A percentile compares a stretch with the other conserved stretches of the same genome.
Conservation (phyloP, 2,888 invertebrate genomes). For the Scaptomyza flava region DNA sequence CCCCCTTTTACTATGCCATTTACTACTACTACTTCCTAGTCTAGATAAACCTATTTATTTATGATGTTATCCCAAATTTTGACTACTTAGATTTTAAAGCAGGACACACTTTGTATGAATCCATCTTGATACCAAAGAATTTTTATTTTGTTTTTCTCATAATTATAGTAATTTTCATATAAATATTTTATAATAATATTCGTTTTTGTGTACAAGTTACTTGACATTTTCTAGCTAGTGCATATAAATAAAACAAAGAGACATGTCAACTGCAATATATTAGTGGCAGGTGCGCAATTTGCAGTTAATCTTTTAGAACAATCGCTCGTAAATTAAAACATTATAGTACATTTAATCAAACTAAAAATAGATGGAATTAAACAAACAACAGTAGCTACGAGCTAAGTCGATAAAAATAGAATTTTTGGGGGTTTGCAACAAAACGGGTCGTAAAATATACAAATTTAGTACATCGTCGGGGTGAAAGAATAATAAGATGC, state of each 20-base stretch:
- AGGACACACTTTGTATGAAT: not conserved
- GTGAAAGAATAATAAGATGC: not conserved
- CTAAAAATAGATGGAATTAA: constrained; percentile 27
- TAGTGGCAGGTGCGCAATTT: constrained; percentile 1
- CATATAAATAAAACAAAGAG: constrained; percentile 5
- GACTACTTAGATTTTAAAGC: not conserved
- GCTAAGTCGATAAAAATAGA: constrained; percentile 43
- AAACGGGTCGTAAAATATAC: constrained; percentile 25
- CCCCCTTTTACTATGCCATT: not conserved
- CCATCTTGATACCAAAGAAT: not conserved
- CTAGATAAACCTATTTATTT: not conserved
- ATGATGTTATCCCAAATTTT: not conserved
- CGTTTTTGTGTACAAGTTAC: not conserved
- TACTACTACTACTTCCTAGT: not conserved
- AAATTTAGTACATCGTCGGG: not conserved
- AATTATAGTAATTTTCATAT: too few relatives aligned
- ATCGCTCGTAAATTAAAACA: constrained; percentile 5
- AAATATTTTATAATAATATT: not conserved
- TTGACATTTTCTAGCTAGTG: not conserved
- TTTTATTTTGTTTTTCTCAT: too few relatives aligned
- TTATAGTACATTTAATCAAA: constrained; percentile 11
- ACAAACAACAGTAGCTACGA: constrained; percentile 32
- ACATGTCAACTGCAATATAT: constrained; percentile 5
- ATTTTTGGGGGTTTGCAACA: constrained; percentile 32
- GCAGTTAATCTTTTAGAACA: constrained; percentile 3